Percentiles rank a stretch among this genome's conserved stretches.
Evolutionary conservation across 2,113 vertebrate genomes (phyloP).

Genomic region (Menura novaehollandiae): DNA sequence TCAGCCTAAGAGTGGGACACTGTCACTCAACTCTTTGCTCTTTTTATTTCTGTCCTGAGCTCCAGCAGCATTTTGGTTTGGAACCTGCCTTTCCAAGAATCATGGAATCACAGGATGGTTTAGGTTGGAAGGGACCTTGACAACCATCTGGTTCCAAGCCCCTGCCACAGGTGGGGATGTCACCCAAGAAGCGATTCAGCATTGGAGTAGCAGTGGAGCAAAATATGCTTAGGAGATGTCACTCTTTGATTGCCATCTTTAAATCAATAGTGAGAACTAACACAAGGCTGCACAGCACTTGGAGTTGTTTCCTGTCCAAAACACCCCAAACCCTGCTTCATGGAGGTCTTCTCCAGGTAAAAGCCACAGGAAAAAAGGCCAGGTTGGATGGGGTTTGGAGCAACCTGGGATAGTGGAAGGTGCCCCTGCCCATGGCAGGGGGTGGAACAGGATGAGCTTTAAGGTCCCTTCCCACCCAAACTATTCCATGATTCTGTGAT

Average conservation of each 20-base stretch:
- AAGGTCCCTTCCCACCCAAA: background rate
- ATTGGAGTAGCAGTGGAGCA: background rate
- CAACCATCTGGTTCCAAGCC: background rate
- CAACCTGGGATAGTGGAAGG: accelerated
- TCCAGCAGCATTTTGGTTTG: background rate
- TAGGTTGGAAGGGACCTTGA: background rate
- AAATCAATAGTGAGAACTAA: background rate
- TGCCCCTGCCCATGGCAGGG: background rate
- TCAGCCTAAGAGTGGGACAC: background rate
- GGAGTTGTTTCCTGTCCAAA: background rate
- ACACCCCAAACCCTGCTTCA: background rate
- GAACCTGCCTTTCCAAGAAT: background rate
- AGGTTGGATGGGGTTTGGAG: background rate
- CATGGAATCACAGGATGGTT: background rate
- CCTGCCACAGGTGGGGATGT: background rate
- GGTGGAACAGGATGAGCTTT: background rate
- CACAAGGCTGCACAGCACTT: background rate
- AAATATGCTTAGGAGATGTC: background rate
- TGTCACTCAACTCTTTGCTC: background rate
- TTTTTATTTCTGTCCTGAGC: background rate
- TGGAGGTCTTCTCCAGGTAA: background rate
- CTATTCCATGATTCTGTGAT: background rate
- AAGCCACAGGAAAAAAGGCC: background rate
- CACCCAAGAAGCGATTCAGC: background rate
- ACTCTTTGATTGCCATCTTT: background rate